Percentiles rank a stretch among this genome's conserved stretches.
Conservation (phyloP, 2,888 invertebrate genomes). For the Chymomyza amoena region DNA sequence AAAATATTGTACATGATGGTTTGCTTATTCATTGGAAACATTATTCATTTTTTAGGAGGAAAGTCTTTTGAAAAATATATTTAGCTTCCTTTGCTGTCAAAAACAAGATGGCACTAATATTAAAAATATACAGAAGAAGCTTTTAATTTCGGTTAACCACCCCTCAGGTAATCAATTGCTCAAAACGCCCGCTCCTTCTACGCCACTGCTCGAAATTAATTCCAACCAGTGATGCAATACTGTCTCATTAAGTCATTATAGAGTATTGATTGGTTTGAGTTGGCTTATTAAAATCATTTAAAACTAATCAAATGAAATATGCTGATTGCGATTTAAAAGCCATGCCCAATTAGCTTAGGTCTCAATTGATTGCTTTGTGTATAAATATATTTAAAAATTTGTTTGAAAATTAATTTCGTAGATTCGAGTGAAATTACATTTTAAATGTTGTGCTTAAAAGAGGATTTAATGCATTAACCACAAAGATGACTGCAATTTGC, state of each 20-base stretch:
- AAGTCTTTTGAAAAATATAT: too few relatives aligned
- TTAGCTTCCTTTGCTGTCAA: too few relatives aligned
- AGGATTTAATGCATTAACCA: conserved; percentile 45
- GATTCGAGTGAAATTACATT: conserved; percentile 60
- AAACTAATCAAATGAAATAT: conserved; percentile 73
- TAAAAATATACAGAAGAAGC: too few relatives aligned
- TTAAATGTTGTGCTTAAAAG: conserved; percentile 64
- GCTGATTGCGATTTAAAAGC: conserved; percentile 40
- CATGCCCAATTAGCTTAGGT: conserved; percentile 30
- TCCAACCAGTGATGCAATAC: conserved; percentile 2
- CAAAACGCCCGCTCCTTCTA: too few relatives aligned
- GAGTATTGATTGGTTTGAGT: neutral
- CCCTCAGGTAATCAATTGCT: too few relatives aligned
- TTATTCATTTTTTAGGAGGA: too few relatives aligned
- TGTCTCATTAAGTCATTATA: neutral
- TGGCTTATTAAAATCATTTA: conserved; percentile 56
- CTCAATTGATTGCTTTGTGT: conserved; percentile 32
- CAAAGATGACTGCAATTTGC: conserved; percentile 11
- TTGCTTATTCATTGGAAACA: too few relatives aligned
- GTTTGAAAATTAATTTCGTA: conserved; percentile 62
- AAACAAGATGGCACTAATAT: too few relatives aligned
- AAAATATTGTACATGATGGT: too few relatives aligned
- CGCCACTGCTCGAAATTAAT: conserved; percentile 4
- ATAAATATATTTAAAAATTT: conserved; percentile 23
- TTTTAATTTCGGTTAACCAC: too few relatives aligned